Base-by-base conservation (phyloP, 2,797 vertebrate species). In the Cynodonichthys magdalenae region DNA sequence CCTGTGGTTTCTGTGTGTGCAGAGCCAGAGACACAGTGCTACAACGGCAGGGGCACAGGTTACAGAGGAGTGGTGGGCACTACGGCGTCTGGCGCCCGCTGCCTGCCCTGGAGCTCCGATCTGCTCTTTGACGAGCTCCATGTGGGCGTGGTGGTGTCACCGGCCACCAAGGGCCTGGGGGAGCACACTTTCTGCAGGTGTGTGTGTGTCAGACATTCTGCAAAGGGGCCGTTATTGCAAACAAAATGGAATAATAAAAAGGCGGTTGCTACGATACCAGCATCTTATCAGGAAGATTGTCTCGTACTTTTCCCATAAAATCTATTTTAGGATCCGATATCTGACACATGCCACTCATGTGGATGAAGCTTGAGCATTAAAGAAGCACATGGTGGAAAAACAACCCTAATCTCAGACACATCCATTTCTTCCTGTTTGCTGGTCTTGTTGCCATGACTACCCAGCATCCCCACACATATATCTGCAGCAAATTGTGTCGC, bases 101-200 rank as follows among this genome's bases (percentile, higher is more conserved):
- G 97, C 79, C 81, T 98, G 80, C 85, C 92, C 1, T 99, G 97
- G 96, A 90, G 95, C 86, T 98, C 96, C 0, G 94, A 96, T 67
- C 87, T 97, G 80, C 91, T 98, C 48, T 91, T 92, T 49, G 57
- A 94, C 31, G 96, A 97, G 84, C 84, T 97, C 46, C 93, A 94
- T 0, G 81, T 94, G 1, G 85, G 93, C 76, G 93, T 79, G 0
- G 76, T 94, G 74, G 80, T 19, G 0, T 66, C 88, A 0, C 91
- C 93, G 0, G 17, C 90, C 6, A 81, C 87, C 55, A 91, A 88
- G 9, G 96, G 96, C 50, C 79, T 99, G 34, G 96, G 96, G n/a
- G 91, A 94, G 0, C 96, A 97, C 2, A 65, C 95, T 28, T 97
- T 88, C 89, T 99, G 97, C 95, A 96, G 96, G 97, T 97, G 73